These are phyloP conservation scores for Plagiodera versicolora DNA, from an alignment of 2,888 invertebrate species.

Conservation along the genomic window DNA sequence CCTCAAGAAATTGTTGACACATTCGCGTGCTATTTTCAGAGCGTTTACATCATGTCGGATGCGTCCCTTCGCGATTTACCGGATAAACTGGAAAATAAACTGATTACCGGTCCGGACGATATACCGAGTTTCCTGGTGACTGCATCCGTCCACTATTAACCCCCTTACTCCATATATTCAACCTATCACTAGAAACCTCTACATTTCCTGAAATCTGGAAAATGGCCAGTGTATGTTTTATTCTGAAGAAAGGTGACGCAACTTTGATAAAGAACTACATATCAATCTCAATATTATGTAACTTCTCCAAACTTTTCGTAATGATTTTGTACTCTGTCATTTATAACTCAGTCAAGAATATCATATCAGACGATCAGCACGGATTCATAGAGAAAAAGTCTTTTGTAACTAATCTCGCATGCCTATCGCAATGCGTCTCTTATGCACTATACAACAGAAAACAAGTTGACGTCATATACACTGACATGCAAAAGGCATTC, in stretches of 20 bases:
- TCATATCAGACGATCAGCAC: conserved; percentile 16
- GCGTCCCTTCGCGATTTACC: neutral
- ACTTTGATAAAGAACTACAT: conserved; percentile 7
- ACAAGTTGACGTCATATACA: conserved; percentile 30
- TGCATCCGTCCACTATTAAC: neutral
- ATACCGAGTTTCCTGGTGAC: conserved; percentile 11
- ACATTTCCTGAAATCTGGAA: conserved; percentile 3
- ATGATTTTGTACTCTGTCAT: neutral
- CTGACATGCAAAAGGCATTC: conserved; percentile 32
- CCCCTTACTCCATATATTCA: neutral
- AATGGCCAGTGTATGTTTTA: conserved; percentile 2
- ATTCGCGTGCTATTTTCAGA: neutral
- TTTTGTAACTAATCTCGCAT: conserved; percentile 26
- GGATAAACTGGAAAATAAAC: conserved; percentile 6
- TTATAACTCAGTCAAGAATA: neutral
- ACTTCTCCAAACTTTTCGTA: conserved; percentile 8
- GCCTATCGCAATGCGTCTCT: conserved; percentile 22
- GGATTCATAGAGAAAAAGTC: conserved; percentile 24
- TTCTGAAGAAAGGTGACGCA: conserved; percentile 3
- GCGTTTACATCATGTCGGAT: conserved; percentile 6
- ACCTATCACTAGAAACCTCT: conserved; percentile 2
- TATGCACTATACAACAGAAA: conserved; percentile 12
- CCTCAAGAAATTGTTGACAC: neutral
- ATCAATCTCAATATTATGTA: conserved; percentile 5
- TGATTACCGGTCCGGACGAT: neutral